Percentiles rank a stretch among this genome's conserved stretches.
phyloP scores from a whole-genome alignment of 2,888 invertebrate genomes.

The Endomychus coccineus region DNA sequence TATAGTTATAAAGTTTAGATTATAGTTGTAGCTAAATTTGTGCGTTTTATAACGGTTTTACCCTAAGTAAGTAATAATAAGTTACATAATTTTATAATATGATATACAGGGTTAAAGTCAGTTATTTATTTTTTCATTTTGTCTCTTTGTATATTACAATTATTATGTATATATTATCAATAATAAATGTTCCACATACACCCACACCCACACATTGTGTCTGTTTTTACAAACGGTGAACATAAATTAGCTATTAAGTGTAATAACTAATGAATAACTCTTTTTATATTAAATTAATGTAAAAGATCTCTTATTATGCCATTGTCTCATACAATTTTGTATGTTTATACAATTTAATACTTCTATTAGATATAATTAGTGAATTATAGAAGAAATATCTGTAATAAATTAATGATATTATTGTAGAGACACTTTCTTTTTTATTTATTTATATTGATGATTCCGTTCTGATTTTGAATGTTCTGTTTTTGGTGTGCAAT shows the following conservation, averaged over 20 bases:
- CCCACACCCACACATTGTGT: too few relatives aligned
- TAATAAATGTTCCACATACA: conserved; percentile 22
- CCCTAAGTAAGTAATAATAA: too few relatives aligned
- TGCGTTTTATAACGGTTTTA: conserved; percentile 33
- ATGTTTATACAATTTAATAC: conserved; percentile 33
- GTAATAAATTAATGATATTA: too few relatives aligned
- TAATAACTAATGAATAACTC: conserved; percentile 11
- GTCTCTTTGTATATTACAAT: conserved; percentile 23
- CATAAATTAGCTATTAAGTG: background rate
- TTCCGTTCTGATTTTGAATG: background rate
- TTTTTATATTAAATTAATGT: conserved; percentile 28
- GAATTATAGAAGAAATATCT: too few relatives aligned
- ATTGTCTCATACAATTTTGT: conserved; percentile 35
- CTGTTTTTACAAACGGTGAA: conserved; percentile 2
- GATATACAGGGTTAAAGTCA: conserved; percentile 34
- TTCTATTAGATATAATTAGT: conserved; percentile 21
- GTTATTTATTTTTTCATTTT: conserved; percentile 28
- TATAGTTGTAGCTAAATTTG: conserved; percentile 30
- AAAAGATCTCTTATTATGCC: conserved; percentile 41
- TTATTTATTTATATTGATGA: too few relatives aligned
- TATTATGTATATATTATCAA: conserved; percentile 27
- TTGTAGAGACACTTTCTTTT: conserved; percentile 19
- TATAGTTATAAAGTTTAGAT: conserved; percentile 24
- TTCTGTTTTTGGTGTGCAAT: conserved; percentile 22
- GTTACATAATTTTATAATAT: conserved; percentile 27